Percentiles rank a stretch among this genome's conserved stretches.
Evolutionary conservation across 2,888 invertebrate species (phyloP).

Genomic region (Parthenolecanium corni): DNA sequence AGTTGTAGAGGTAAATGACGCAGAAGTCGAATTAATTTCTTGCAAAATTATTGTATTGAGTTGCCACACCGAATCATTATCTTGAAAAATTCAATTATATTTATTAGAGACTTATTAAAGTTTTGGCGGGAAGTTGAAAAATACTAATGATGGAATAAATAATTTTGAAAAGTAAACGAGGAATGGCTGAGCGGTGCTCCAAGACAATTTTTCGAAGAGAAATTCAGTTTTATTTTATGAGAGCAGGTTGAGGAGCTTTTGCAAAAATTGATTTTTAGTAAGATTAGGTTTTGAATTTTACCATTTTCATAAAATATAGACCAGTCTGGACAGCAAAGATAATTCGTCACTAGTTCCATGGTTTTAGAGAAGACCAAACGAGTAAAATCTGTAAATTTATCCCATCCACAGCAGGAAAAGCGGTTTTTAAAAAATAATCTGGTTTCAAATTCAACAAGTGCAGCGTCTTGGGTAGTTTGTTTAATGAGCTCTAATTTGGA

Average conservation of each 20-base stretch:
- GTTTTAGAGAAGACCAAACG: constrained; percentile 15
- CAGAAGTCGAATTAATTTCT: not conserved
- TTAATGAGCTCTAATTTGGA: constrained; percentile 16
- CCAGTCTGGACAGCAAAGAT: constrained; percentile 21
- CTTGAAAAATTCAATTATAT: not conserved
- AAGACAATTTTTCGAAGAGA: not conserved
- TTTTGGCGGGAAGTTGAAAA: no score
- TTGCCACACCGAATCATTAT: constrained; percentile 19
- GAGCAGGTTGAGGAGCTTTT: no score
- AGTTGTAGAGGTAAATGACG: not conserved
- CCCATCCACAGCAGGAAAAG: not conserved
- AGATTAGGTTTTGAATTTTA: no score
- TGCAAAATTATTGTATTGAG: constrained; percentile 14
- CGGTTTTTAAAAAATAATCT: constrained; percentile 11
- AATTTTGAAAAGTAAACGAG: not conserved
- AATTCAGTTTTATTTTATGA: not conserved
- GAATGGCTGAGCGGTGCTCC: not conserved
- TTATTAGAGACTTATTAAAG: not conserved
- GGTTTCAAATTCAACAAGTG: constrained; percentile 16
- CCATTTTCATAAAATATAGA: constrained; percentile 18
- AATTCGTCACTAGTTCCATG: constrained; percentile 7
- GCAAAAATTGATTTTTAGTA: no score
- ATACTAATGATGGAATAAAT: not conserved
- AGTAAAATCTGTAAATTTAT: constrained; percentile 12
- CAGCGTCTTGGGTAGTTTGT: constrained; percentile 15